Percentiles rank a stretch among this genome's conserved stretches.
Conservation (phyloP, 2,888 invertebrate species). For the Criorhina ranunculi region DNA sequence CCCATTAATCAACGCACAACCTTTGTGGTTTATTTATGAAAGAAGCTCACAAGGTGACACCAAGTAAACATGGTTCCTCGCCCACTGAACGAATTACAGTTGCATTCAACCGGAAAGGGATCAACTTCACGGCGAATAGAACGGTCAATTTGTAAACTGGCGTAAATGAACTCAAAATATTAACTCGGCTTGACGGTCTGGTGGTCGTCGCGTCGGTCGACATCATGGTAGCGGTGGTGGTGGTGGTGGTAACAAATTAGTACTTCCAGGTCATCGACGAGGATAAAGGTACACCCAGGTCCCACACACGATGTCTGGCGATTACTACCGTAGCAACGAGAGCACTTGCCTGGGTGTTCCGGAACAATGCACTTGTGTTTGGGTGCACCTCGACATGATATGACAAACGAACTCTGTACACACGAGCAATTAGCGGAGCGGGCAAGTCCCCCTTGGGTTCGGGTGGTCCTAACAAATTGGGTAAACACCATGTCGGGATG, state of each 20-base stretch:
- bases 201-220: too few species aligned
- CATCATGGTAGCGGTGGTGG: too few species aligned
- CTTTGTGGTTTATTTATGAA: slow-evolving; percentile 6
- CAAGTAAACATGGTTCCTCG: slow-evolving; percentile 7
- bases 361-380: slow-evolving; percentile 53
- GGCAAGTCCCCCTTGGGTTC: slow-evolving; percentile 20
- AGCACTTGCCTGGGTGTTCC: slow-evolving; percentile 57
- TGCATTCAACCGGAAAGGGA: slow-evolving; percentile 27
- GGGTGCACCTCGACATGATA: slow-evolving; percentile 43
- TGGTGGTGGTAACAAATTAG: slow-evolving; percentile 31
- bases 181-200: slow-evolving; percentile 15
- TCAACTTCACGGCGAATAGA: slow-evolving; percentile 37
- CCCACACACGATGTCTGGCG: slow-evolving; percentile 69
- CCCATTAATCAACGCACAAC: background rate
- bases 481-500: slow-evolving; percentile 64
- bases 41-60: background rate
- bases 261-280: slow-evolving; percentile 26
- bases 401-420: slow-evolving; percentile 49
- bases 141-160: slow-evolving; percentile 55
- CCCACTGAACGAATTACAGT: slow-evolving; percentile 12
- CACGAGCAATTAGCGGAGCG: slow-evolving; percentile 61
- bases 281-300: slow-evolving; percentile 4
- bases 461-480: slow-evolving; percentile 59
- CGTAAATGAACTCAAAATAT: slow-evolving; percentile 47
- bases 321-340: slow-evolving; percentile 35